Conservation (phyloP, 1,140 invertebrate species). For the Lasaia peninsularis region DNA sequence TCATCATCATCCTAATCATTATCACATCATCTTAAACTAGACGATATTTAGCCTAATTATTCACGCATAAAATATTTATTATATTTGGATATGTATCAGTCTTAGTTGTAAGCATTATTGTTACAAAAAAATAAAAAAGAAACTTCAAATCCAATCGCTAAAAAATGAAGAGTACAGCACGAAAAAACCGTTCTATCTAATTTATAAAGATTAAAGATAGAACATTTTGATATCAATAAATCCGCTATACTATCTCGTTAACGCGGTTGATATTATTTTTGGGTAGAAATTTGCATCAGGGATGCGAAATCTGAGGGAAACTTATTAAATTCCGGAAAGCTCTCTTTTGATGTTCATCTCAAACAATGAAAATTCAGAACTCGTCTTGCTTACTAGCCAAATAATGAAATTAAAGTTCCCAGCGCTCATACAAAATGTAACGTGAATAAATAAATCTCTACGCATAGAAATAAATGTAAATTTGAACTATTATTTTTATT, state of each 20-base stretch:
- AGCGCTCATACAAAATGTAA: slow-evolving; percentile 7
- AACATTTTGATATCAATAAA: not conserved
- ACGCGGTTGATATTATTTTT: slow-evolving; percentile 23
- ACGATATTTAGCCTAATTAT: no score
- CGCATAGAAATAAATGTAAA: not conserved
- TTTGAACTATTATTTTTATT: not conserved
- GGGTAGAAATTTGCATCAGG: slow-evolving; percentile 29
- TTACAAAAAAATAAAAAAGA: no score
- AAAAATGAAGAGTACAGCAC: no score
- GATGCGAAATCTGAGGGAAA: slow-evolving; percentile 16
- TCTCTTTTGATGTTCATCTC: slow-evolving; percentile 17
- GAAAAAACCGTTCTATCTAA: no score
- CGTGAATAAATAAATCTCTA: slow-evolving; percentile 5
- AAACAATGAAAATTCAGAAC: slow-evolving; percentile 17
- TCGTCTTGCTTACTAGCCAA: slow-evolving; percentile 15
- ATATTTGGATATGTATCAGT: no score
- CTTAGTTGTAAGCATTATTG: no score
- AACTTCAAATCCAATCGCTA: no score
- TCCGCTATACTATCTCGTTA: not conserved
- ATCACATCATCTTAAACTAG: no score
- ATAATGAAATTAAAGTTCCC: slow-evolving; percentile 14
- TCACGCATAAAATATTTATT: no score
- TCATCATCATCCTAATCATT: no score
- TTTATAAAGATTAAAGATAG: slow-evolving; percentile 5
- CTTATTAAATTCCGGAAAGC: slow-evolving; percentile 18